phyloP scores from a whole-genome alignment of 2,113 vertebrate species.

The Camarhynchus parvulus region DNA sequence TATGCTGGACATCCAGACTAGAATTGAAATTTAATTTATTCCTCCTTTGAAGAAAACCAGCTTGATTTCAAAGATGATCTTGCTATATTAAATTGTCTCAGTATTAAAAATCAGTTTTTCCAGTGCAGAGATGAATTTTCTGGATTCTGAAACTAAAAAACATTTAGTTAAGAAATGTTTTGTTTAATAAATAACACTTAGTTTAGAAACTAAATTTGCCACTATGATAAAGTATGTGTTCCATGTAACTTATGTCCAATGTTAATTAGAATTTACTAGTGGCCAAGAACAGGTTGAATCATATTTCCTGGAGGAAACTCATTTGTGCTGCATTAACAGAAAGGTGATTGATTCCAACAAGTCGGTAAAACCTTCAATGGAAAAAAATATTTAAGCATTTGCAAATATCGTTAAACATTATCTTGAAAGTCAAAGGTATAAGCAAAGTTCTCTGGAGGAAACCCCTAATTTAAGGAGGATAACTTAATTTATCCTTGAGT shows the following conservation, averaged over 20 bases:
- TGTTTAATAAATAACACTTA: too few species aligned
- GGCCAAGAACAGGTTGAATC: neutral
- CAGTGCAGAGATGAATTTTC: neutral
- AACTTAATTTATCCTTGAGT: accelerated
- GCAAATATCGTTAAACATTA: neutral
- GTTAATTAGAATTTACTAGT: neutral
- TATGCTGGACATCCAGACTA: neutral
- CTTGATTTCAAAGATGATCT: neutral
- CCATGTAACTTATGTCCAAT: neutral
- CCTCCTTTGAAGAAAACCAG: neutral
- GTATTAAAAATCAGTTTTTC: neutral
- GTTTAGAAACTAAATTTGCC: neutral
- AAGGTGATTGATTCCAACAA: neutral
- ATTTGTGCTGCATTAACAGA: neutral
- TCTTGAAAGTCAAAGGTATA: neutral
- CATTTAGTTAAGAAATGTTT: too few species aligned
- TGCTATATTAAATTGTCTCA: neutral
- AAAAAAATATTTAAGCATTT: neutral
- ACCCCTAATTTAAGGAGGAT: neutral
- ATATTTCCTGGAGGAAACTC: neutral
- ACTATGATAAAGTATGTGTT: neutral
- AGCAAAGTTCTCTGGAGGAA: neutral
- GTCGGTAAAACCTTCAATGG: accelerated
- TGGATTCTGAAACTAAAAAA: neutral
- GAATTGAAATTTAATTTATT: neutral